Percentiles rank a stretch among this genome's conserved stretches.
phyloP scores from a whole-genome alignment of 2,888 invertebrate species.

The Aromia moschata region DNA sequence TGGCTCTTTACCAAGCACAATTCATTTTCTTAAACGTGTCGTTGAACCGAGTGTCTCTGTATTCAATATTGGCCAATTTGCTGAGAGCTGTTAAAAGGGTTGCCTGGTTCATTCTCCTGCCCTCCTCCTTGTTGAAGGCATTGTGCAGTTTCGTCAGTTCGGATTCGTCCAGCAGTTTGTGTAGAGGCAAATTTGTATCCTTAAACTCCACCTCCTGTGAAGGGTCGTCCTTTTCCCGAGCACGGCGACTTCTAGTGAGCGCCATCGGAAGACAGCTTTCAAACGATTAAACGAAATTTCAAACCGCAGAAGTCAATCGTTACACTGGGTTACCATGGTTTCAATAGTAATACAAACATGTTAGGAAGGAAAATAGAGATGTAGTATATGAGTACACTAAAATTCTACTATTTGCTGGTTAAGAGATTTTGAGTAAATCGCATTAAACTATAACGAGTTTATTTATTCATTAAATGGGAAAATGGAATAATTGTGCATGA shows the following conservation, averaged over 20 bases:
- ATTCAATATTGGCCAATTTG: constrained; percentile 64
- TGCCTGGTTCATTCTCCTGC: constrained; percentile 61
- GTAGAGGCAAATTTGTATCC: constrained; percentile 53
- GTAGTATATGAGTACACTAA: no score
- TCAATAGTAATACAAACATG: background rate
- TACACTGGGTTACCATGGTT: background rate
- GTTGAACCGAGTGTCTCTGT: constrained; percentile 70
- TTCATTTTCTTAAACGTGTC: constrained; percentile 71
- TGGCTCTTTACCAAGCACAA: constrained; percentile 47
- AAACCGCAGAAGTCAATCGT: background rate
- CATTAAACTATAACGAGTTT: no score
- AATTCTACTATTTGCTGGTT: no score
- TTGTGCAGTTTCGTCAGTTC: constrained; percentile 65
- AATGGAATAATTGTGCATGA: no score
- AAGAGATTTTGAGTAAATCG: no score
- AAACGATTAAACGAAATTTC: background rate
- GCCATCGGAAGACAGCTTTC: background rate
- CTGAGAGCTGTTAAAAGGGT: constrained; percentile 63
- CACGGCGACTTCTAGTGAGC: background rate
- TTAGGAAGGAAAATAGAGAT: no score
- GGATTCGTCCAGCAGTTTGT: constrained; percentile 62
- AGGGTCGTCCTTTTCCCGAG: background rate
- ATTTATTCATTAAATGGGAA: no score
- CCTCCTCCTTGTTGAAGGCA: constrained; percentile 63
- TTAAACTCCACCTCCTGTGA: constrained; percentile 16